Evolutionary conservation across 2,888 invertebrate genomes (phyloP), one percentile per base, ranked within the genome.

Genomic region (Fragum fragum): DNA sequence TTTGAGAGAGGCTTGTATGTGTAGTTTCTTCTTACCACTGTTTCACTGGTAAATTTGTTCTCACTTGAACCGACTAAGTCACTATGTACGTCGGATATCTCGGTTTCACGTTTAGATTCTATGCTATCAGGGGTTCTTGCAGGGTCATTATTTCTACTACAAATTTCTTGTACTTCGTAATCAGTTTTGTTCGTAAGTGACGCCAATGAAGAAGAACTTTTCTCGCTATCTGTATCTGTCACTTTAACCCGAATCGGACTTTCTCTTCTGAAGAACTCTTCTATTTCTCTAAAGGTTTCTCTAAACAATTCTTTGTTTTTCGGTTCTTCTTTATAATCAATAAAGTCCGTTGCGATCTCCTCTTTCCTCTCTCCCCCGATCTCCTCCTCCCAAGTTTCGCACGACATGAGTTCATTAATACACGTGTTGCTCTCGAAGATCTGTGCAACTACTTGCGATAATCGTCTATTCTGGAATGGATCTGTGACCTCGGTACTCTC

Each of bases 241-340:
- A 66, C 42, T 47, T 70, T 52, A 16, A 70, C 52, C n/a, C 21
- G 23, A n/a, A 70, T 29, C 11, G 70, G 70, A 70, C 52, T 70
- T 53, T 70, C 32, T n/a, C 52, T 47, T 16, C 29, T 53, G 18
- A 52, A 70, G 26, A 70, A 53, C 14, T 47, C 81, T 11, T 81
- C 74, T n/a, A 81, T 77, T 47, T 70, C 74, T 32, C 59, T 23
- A 5, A 82, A 39, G 7, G 77, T 72, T 14, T 57, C 84, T 21
- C 85, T 68, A 28, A 82, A 76, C 18, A 85, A 52, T 52, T 82
- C 80, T 42, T 82, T 85, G 39, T 85, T 86, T 59, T 72, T 79
- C 11, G 86, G 86, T 28, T 86, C 86, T 69, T 86, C 81, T 42
- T 81, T 81, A 57, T 86, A 86, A 39, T 86, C 79, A 29, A 86